Evolutionary conservation across 2,113 vertebrate species (phyloP).

Genomic region (Nannospalax galili): DNA sequence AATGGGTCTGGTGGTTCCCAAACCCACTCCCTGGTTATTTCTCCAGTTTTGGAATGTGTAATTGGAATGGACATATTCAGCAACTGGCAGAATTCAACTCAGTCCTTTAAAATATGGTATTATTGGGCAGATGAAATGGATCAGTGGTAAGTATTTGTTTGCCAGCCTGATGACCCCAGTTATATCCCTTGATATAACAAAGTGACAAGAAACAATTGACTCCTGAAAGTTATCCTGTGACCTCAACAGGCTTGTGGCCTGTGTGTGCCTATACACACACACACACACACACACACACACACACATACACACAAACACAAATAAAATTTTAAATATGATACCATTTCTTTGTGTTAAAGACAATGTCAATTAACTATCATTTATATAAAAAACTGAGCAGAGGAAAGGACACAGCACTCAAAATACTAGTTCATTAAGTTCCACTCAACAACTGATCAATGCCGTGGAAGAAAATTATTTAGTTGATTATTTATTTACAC

Average conservation of each 20-base stretch:
- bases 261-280: background rate
- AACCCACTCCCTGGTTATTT: background rate
- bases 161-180: background rate
- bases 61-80: background rate
- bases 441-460: background rate
- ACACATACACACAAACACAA: background rate
- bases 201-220: background rate
- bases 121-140: background rate
- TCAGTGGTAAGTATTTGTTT: background rate
- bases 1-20: background rate
- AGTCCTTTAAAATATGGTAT: background rate
- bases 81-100: background rate
- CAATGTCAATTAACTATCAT: background rate
- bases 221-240: background rate
- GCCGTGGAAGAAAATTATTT: background rate
- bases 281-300: background rate
- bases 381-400: background rate
- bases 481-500: conserved; percentile 44
- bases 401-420: background rate
- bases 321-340: background rate
- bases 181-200: background rate
- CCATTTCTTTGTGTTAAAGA: background rate
- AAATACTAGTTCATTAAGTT: conserved; percentile 1
- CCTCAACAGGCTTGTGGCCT: too few species aligned
- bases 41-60: background rate